phyloP scores from a whole-genome alignment of 1,140 invertebrate species.

The Bombus sibiricus region DNA sequence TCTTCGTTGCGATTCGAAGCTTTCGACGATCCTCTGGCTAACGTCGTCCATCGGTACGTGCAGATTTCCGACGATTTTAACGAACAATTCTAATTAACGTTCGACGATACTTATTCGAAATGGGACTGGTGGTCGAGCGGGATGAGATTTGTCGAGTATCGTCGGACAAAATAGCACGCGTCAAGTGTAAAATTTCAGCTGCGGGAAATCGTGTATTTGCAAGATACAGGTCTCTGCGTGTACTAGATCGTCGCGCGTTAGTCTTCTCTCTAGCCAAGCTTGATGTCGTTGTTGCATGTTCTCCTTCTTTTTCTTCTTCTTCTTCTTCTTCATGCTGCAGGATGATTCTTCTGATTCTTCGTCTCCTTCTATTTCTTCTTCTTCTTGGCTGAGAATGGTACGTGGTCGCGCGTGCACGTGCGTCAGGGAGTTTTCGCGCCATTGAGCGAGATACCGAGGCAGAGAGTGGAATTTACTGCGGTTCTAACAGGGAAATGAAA shows the following conservation, averaged over 20 bases:
- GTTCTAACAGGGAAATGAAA: neutral
- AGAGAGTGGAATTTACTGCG: constrained; percentile 1
- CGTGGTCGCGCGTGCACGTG: constrained; percentile 44
- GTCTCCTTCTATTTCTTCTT: neutral
- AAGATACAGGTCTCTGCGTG: too few relatives aligned
- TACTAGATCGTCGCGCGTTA: neutral
- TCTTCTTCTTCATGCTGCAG: neutral
- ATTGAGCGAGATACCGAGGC: neutral
- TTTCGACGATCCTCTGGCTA: too few relatives aligned
- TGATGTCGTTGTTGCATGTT: neutral
- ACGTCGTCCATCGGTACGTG: too few relatives aligned
- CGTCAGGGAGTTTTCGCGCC: constrained; percentile 55
- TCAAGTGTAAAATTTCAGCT: too few relatives aligned
- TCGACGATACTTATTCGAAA: too few relatives aligned
- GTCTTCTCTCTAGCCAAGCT: neutral
- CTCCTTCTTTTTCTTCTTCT: neutral
- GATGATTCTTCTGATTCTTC: constrained; percentile 1
- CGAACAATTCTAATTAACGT: too few relatives aligned
- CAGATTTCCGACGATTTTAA: too few relatives aligned
- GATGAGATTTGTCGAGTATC: too few relatives aligned
- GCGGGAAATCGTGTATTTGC: too few relatives aligned
- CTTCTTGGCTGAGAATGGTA: neutral
- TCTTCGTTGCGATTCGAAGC: too few relatives aligned
- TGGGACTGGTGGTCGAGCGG: too few relatives aligned
- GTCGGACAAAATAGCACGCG: too few relatives aligned